Evolutionary conservation across 2,888 invertebrate species (phyloP), one percentile per base, ranked within the genome.

Genomic region (Frankliniella fusca): DNA sequence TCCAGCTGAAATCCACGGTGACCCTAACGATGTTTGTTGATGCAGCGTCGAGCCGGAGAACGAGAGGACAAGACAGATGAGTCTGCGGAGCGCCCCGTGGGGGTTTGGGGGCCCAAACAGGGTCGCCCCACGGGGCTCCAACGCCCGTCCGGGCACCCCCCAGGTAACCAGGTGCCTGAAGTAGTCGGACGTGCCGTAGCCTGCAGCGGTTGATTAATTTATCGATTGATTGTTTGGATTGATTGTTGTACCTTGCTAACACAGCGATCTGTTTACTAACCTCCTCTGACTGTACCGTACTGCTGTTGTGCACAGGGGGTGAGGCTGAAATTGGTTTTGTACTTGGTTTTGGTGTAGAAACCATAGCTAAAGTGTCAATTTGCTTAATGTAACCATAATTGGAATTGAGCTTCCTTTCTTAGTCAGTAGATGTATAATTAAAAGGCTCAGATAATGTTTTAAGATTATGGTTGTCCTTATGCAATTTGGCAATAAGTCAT

Each of bases 191-290:
- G 23, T 76, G 70, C 70, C 70, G 70, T 76, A 76, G 70, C 23
- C 70, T 76, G 70, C 70, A 76, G 70, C 70, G 70, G 70, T 76
- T 76, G 70, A 76, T 76, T 76, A 76, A 76, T 76, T 76, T 76
- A 76, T 76, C 70, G 70, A 76, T 76, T 76, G 70, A 76, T 76
- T 76, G 70, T 76, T 76, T 76, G 70, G 70, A 76, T 76, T 76
- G 70, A 76, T 76, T 76, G 70, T 76, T 76, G 70, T 76, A 76
- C 70, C 70, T 76, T 76, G 70, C 70, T 76, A 76, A 76, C 70
- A 76, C 70, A 76, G 70, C 70, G 70, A 76, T 76, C 70, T 76
- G 70, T 76, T 76, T 76, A 76, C 70, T 76, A 76, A 76, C 70
- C 70, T 76, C 70, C 70, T 76, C 70, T 76, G 70, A 76, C 70